Conservation (phyloP, 2,888 invertebrate genomes). For the Helleia helle region DNA sequence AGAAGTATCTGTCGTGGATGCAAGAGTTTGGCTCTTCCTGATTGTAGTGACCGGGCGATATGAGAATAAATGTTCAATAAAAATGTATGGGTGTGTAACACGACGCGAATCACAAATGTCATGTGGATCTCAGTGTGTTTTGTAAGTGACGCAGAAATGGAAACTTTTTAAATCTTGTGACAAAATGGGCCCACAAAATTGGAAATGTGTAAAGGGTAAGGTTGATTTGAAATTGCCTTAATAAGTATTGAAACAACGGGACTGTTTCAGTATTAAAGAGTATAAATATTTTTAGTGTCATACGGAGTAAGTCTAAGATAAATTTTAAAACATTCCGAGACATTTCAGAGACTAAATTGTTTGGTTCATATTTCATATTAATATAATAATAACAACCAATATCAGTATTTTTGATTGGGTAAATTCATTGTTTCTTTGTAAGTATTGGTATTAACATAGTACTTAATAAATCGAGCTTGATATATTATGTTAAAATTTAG, state of each 20-base stretch:
- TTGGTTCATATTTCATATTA: no score
- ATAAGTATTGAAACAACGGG: conserved; percentile 23
- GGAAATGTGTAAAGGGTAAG: not conserved
- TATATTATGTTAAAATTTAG: no score
- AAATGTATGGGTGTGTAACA: conserved; percentile 11
- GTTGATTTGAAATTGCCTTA: conserved; percentile 35
- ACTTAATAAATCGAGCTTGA: conserved; percentile 1
- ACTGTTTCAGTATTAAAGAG: conserved; percentile 61
- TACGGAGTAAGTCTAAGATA: conserved; percentile 33
- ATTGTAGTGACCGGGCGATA: conserved; percentile 46
- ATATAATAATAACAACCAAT: no score
- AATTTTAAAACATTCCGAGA: conserved; percentile 24
- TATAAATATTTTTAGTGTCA: conserved; percentile 41
- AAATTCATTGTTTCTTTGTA: no score
- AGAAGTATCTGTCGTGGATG: conserved; percentile 98
- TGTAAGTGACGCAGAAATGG: not conserved
- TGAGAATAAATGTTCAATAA: conserved; percentile 7
- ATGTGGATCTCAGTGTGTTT: conserved; percentile 3
- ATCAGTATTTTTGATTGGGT: no score
- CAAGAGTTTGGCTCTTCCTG: conserved; percentile 94
- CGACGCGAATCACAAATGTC: not conserved
- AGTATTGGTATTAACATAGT: not conserved
- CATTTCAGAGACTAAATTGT: not conserved
- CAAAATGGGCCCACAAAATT: not conserved
- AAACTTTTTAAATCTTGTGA: not conserved